A percentile compares a stretch with the other conserved stretches of the same genome.
Conservation (phyloP, 2,888 invertebrate genomes). For the Escarpia spicata region DNA sequence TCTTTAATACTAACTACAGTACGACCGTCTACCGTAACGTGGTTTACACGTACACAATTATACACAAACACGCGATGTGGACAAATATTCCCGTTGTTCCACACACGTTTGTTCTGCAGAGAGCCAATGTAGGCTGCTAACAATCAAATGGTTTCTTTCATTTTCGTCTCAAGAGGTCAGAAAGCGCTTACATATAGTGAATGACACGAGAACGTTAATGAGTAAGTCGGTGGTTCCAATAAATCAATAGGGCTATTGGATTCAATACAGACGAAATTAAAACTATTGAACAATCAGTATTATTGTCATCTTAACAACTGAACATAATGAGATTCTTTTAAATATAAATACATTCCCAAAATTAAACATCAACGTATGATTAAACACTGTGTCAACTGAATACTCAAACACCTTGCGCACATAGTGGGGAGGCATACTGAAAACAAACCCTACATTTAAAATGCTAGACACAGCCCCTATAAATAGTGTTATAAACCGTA, state of each 20-base stretch:
- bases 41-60: neutral
- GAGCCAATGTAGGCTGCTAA: neutral
- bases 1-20: neutral
- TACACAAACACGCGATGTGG: neutral
- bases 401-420: neutral
- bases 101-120: neutral
- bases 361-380: neutral
- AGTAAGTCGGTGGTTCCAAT: too few relatives aligned
- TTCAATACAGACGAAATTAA: too few relatives aligned
- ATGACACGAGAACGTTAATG: too few relatives aligned
- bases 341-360: neutral
- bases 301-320: too few relatives aligned
- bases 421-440: neutral
- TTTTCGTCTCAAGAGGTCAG: neutral
- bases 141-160: neutral
- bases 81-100: neutral
- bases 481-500: neutral
- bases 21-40: neutral
- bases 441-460: neutral
- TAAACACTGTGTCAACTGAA: neutral
- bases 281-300: too few relatives aligned
- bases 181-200: too few relatives aligned
- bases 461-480: neutral
- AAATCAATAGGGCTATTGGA: too few relatives aligned
- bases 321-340: too few relatives aligned